Evolutionary conservation across 2,113 vertebrate species (phyloP), one percentile per base, ranked within the genome.

Genomic region (Callithrix jacchus): DNA sequence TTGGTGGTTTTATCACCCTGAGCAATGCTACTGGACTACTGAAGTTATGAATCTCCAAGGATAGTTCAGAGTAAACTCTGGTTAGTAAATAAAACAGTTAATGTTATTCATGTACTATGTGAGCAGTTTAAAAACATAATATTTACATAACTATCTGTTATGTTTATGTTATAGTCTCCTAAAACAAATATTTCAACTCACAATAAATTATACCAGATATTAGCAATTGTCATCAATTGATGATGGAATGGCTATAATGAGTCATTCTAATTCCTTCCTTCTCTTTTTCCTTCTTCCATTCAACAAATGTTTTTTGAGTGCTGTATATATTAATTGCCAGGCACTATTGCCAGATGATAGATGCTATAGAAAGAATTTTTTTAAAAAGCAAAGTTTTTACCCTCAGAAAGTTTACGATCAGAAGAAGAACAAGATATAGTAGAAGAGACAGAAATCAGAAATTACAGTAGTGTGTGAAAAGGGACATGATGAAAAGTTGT

Each of bases 171-270:
- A 89, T 16, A 42, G 10, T 86, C 30, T 93, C 58, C 37, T 64
- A 71, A 91, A 27, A 70, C 13, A 96, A 90, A 81, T 37, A 54
- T 93, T 89, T 93, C 35, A 90, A 37, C 25, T 88, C 27, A 71
- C 7, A 68, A 66, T 84, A 77, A 91, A 83, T 54, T 82, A 68
- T 89, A 37, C 8, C 32, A 74, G 40, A 54, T 68, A 91, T 80
- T 95, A 96, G 54, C 35, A 74, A 42, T 91, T 61, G 70, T 4
- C 30, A 58, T 52, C 49, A 83, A 56, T 3, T 87, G 23, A 61
- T 84, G 25, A 32, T 58, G 12, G 23, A 70, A 49, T 32, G 16
- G 2, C 30, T 76, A 35, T 20, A 84, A 77, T n/a, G 8, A 83
- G 37, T 47, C n/a, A 82, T 93, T 89, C n/a, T 71, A 54, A 21